Conservation (phyloP, 2,113 vertebrate species). For the Notothenia coriiceps region DNA sequence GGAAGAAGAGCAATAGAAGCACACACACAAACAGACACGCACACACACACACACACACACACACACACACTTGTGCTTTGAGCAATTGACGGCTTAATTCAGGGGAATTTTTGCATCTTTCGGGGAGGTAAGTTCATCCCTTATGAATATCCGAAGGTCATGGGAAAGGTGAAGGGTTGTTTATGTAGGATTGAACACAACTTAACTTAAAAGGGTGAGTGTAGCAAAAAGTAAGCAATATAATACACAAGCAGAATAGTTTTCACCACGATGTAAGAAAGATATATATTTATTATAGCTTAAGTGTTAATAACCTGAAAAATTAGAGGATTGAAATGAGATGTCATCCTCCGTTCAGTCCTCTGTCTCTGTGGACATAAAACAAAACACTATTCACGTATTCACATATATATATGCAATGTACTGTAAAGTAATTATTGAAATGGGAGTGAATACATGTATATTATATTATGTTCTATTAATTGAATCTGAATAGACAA, state of each 20-base stretch:
- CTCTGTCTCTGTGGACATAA: background rate
- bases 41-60: no score
- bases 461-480: background rate
- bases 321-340: background rate
- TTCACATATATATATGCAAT: background rate
- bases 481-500: background rate
- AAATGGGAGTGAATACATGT: background rate
- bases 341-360: background rate
- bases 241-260: no score
- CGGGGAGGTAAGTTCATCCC: background rate
- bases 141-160: background rate
- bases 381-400: background rate
- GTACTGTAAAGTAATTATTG: background rate
- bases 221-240: background rate
- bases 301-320: background rate
- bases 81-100: background rate
- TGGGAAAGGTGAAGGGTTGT: background rate
- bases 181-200: background rate
- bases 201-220: background rate
- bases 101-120: background rate
- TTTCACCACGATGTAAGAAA: no score
- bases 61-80: background rate
- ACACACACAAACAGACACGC: background rate
- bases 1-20: background rate
- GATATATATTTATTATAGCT: background rate